Evolutionary conservation across 2,113 vertebrate genomes (phyloP), one percentile per base, ranked within the genome.

Genomic region (Melanotaenia duboulayi): DNA sequence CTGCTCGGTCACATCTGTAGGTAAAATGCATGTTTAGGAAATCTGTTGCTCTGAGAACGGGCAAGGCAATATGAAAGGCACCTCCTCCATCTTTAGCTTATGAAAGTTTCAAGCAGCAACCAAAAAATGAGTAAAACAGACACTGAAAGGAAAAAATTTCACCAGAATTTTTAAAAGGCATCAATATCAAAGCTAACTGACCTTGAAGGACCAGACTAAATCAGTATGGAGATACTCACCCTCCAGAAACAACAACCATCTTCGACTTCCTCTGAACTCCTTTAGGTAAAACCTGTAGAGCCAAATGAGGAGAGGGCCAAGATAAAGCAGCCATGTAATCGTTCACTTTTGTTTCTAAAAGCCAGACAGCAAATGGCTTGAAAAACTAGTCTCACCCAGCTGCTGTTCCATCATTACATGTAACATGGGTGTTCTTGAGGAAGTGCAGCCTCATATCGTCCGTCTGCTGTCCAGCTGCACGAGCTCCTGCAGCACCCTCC

Each of bases 361-460:
- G 32, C 42, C 4, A 32, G 6, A 32, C 1, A 0, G 6, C 4
- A 56, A 48, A 32, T 54, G 22, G 4, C 9, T 7, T 24, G 32
- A 56, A 24, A 62, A 48, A 11, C 58, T 9, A 35, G 56, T 59
- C 84, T 89, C 79, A 94, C 92, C 92, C 92, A 24, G 93, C 93
- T 48, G 90, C 89, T 20, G 93, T 93, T 25, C 93, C 93, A 10
- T 95, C 92, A 14, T 87, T 94, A 67, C 93, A 94, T 5, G 90
- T 89, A 39, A 93, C 90, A 5, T 80, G 76, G 4, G 89, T 84
- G 84, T 93, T 93, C 80, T 79, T 94, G 40, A 86, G 90, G 77
- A 94, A 92, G 59, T 94, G 87, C 50, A 96, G 92, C 76, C 93
- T 95, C 94, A 95, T 95, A 3, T 94, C 93, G 14, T 92, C 86